Evolutionary conservation across 2,113 vertebrate genomes (phyloP).

Genomic region (Sphyrna mokarran): DNA sequence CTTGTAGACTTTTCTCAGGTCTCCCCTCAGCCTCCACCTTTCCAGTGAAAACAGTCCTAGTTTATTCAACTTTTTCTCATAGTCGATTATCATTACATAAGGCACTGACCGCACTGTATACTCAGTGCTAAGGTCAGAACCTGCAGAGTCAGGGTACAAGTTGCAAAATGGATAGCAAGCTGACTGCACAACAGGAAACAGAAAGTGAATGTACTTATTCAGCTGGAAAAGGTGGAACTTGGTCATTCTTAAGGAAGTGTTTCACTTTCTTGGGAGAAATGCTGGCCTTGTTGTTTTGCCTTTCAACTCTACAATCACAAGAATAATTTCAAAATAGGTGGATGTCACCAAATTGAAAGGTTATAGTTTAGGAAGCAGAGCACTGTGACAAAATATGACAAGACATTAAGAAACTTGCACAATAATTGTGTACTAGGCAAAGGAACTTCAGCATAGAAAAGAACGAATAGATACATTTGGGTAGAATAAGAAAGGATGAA

Average conservation of each 20-base stretch:
- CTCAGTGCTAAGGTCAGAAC: background rate
- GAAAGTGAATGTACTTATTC: background rate
- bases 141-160: background rate
- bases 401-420: background rate
- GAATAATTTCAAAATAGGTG: background rate
- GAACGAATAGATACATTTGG: too few species aligned
- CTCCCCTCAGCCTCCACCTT: too few species aligned
- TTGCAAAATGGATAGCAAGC: background rate
- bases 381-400: too few species aligned
- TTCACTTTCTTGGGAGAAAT: background rate
- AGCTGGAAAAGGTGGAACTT: background rate
- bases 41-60: too few species aligned
- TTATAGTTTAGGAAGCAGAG: background rate
- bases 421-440: background rate
- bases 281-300: background rate
- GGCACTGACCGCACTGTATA: background rate
- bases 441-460: background rate
- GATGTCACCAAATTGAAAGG: background rate
- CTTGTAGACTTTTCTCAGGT: too few species aligned
- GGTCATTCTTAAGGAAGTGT: background rate
- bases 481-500: too few species aligned
- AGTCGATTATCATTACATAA: background rate
- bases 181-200: background rate
- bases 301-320: background rate
- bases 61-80: too few species aligned